Evolutionary conservation across 2,797 vertebrate species (phyloP).

Genomic region (Eutrigla gurnardus): DNA sequence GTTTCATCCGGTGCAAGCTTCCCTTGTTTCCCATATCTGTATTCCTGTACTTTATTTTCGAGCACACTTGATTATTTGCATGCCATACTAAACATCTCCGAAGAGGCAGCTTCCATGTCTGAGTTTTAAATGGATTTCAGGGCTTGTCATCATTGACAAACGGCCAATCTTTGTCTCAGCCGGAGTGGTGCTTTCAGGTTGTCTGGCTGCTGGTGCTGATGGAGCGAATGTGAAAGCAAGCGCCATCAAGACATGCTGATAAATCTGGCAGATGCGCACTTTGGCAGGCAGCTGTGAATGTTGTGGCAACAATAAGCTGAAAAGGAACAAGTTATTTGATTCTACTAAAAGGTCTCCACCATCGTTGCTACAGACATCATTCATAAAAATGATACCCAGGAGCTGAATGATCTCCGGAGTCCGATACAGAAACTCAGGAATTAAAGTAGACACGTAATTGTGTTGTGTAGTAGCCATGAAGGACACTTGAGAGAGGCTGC

Average conservation of each 20-base stretch:
- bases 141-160: slow-evolving; percentile 24
- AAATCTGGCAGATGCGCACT: slow-evolving; percentile 4
- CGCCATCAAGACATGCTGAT: background rate
- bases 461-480: background rate
- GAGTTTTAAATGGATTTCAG: background rate
- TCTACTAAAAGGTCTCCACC: background rate
- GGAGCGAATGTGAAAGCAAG: background rate
- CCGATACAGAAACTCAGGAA: background rate
- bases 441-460: background rate
- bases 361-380: background rate
- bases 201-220: background rate
- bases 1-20: slow-evolving; percentile 35
- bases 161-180: slow-evolving; percentile 8
- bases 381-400: background rate
- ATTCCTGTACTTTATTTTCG: slow-evolving; percentile 8
- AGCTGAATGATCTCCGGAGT: background rate
- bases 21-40: slow-evolving; percentile 3
- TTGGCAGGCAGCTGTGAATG: background rate
- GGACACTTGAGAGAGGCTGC: slow-evolving; percentile 1
- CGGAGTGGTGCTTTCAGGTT: slow-evolving; percentile 1
- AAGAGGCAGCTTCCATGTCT: slow-evolving; percentile 30
- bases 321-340: background rate
- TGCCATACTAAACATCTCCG: slow-evolving; percentile 5
- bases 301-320: background rate
- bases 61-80: slow-evolving; percentile 9